Percentiles rank a stretch among this genome's conserved stretches.
phyloP scores from a whole-genome alignment of 2,113 vertebrate genomes.

The Paradoxurus hermaphroditus region DNA sequence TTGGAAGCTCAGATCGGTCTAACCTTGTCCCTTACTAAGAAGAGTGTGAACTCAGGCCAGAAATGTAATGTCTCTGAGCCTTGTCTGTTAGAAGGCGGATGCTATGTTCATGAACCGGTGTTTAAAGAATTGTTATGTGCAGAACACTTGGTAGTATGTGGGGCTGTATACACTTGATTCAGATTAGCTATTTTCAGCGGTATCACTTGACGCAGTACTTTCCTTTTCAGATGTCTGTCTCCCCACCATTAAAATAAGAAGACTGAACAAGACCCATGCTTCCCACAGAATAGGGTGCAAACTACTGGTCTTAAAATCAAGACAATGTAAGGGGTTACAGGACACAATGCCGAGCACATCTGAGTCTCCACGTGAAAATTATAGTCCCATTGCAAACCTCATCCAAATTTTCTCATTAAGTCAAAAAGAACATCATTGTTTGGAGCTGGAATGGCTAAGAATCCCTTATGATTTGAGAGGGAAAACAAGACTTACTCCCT shows the following conservation, averaged over 20 bases:
- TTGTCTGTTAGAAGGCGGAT: neutral
- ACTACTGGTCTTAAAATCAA: neutral
- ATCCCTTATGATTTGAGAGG: neutral
- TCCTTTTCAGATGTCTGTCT: neutral
- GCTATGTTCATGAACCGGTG: accelerated
- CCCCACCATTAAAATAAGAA: neutral
- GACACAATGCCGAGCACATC: neutral
- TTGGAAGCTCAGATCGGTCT: neutral
- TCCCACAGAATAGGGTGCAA: neutral
- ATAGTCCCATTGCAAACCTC: neutral
- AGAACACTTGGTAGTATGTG: neutral
- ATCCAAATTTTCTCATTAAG: neutral
- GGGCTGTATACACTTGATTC: accelerated
- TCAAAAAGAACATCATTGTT: neutral
- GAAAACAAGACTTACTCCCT: neutral
- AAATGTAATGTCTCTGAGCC: neutral
- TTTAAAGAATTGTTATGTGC: neutral
- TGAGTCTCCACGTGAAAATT: neutral
- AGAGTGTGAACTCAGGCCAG: neutral
- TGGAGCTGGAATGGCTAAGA: neutral
- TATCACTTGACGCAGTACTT: neutral
- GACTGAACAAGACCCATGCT: neutral
- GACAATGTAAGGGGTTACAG: neutral
- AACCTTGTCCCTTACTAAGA: neutral
- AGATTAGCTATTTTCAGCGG: neutral